Base-by-base conservation (phyloP, 2,888 invertebrate species). In the Spilosoma lubricipeda region DNA sequence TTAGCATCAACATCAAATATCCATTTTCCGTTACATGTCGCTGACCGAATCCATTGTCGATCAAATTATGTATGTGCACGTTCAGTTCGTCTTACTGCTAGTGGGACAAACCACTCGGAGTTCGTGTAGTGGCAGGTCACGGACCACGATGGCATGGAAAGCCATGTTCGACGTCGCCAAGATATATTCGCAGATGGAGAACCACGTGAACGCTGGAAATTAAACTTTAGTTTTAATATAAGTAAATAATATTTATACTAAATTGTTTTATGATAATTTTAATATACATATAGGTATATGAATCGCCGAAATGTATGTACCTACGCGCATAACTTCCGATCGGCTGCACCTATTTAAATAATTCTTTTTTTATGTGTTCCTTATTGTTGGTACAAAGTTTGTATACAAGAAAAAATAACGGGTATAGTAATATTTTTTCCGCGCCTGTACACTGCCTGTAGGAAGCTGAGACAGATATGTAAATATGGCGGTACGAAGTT, bases 161-260 rank as follows among this genome's bases (percentile, higher is more conserved):
- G 97, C 97, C 98, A 99, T 99, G 93, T 99, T 99, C 82, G 98
- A 97, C 73, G 98, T 97, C 74, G 99, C 99, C 88, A 99, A 97
- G 89, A 98, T 96, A 93, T 99, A 99, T 93, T 99, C 99, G 92
- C 98, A 99, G 75, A 98, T 96, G 2, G 99, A 98, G 96, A 99
- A 99, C 97, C 98, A 98, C 91, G 98, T 99, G 95, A 99, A 99
- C 68, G 99, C 99, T 99, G 96, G 82, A 96, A 96, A 72, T 23
- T 39, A 70, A 52, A 70, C n/a, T 9, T n/a, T 56, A 56, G 1
- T 15, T 48, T 48, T 5, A 20, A n/a, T 56, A 56, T 56, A 56
- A 9, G 5, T 48, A 20, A 23, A 52, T 0, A 52, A n/a, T n/a
- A n/a, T n/a, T 8, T 23, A 18, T 36, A 69, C 18, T 52, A 52